Percentiles rank a stretch among this genome's conserved stretches.
Evolutionary conservation across 2,797 vertebrate species (phyloP).

Genomic region (Argyrosomus regius): DNA sequence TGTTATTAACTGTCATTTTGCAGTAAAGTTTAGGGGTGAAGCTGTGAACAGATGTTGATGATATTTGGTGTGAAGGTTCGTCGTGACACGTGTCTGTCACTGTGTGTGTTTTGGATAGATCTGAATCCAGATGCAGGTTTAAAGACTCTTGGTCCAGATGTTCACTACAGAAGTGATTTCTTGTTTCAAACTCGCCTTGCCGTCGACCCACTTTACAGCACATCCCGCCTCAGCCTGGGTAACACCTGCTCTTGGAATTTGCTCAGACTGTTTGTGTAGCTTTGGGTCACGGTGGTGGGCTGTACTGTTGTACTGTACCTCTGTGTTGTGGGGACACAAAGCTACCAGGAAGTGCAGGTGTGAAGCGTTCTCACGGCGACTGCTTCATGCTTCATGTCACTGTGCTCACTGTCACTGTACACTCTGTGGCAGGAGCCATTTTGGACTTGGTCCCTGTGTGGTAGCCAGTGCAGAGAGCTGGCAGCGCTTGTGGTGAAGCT

Average conservation of each 20-base stretch:
- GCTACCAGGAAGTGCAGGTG: not conserved
- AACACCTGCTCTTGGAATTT: slow-evolving; percentile 11
- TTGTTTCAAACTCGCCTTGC: not conserved
- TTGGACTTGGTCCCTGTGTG: slow-evolving; percentile 2
- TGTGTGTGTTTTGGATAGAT: not conserved
- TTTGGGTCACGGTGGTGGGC: not conserved
- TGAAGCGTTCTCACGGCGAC: not conserved
- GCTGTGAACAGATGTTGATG: not conserved
- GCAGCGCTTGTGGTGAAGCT: not conserved
- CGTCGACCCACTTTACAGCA: not conserved
- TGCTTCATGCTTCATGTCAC: not conserved
- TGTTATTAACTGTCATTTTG: too few species aligned
- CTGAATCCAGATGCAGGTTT: not conserved
- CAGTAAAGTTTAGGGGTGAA: too few species aligned
- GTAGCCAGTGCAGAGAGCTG: slow-evolving; percentile 4
- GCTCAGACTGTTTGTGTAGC: not conserved
- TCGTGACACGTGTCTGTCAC: not conserved
- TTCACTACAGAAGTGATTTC: not conserved
- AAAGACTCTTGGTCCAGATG: not conserved
- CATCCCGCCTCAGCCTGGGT: not conserved
- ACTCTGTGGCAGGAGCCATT: slow-evolving; percentile 3
- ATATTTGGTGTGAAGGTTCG: not conserved
- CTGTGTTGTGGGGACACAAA: not conserved
- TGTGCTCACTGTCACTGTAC: not conserved
- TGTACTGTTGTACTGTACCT: not conserved